phyloP scores from a whole-genome alignment of 2,113 vertebrate species.

The Campylomormyrus numenius region DNA sequence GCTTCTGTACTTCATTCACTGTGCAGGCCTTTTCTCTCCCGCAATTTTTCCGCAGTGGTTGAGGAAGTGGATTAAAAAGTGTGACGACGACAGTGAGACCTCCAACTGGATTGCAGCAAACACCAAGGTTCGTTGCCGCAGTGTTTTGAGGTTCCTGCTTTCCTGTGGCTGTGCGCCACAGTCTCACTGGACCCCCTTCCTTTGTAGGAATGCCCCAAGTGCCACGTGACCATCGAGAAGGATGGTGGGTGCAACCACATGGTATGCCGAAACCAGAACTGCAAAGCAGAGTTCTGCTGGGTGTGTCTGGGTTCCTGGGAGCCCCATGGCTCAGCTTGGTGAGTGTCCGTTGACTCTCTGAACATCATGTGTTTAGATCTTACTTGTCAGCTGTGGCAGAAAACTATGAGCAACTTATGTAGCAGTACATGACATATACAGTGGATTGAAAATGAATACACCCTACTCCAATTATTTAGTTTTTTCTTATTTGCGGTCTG shows the following conservation, averaged over 20 bases:
- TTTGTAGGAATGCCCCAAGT: slow-evolving; percentile 94
- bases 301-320: slow-evolving; percentile 98
- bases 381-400: background rate
- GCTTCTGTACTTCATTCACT: background rate
- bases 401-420: background rate
- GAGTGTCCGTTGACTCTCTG: slow-evolving; percentile 36
- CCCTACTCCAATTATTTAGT: background rate
- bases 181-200: background rate
- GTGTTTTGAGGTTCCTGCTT: background rate
- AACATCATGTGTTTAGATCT: background rate
- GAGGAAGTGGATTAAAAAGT: slow-evolving; percentile 99
- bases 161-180: background rate
- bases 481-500: background rate
- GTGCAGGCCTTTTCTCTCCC: background rate
- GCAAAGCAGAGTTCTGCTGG: slow-evolving; percentile 99
- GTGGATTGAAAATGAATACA: background rate
- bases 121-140: slow-evolving; percentile 76
- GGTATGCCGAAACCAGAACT: slow-evolving; percentile 99
- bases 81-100: slow-evolving; percentile 98
- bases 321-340: slow-evolving; percentile 98
- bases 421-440: background rate
- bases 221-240: slow-evolving; percentile 98
- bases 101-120: slow-evolving; percentile 99
- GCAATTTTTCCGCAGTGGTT: slow-evolving; percentile 73
- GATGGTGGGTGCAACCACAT: slow-evolving; percentile 99